phyloP scores from a whole-genome alignment of 2,888 invertebrate genomes.

The Mesorhabditis spiculigera region DNA sequence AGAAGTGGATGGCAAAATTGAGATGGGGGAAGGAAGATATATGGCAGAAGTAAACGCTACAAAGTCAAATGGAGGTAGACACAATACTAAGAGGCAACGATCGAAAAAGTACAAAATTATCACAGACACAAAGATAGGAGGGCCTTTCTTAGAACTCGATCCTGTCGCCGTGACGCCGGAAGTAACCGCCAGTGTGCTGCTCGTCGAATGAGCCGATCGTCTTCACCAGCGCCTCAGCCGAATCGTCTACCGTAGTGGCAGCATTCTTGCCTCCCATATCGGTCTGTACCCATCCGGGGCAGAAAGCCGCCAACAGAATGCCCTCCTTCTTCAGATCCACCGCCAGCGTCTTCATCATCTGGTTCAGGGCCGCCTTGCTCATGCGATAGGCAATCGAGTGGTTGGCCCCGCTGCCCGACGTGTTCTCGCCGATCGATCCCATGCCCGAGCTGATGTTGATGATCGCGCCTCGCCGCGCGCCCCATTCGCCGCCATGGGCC shows the following conservation, averaged over 20 bases:
- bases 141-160: background rate
- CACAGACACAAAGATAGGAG: too few relatives aligned
- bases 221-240: background rate
- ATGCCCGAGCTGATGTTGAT: constrained; percentile 14
- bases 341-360: constrained; percentile 20
- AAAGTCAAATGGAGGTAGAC: too few relatives aligned
- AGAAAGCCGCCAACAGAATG: constrained; percentile 17
- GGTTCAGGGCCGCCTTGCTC: constrained; percentile 22
- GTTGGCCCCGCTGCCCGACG: constrained; percentile 3
- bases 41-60: too few relatives aligned
- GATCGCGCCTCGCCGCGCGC: constrained; percentile 10
- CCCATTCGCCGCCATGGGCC: background rate
- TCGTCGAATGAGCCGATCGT: background rate
- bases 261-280: constrained; percentile 33
- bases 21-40: too few relatives aligned
- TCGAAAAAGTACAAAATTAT: too few relatives aligned
- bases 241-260: constrained; percentile 6
- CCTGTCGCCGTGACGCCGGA: background rate
- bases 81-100: too few relatives aligned
- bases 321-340: constrained; percentile 11
- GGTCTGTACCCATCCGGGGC: constrained; percentile 30
- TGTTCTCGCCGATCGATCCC: constrained; percentile 13
- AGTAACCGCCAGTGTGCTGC: background rate
- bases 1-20: too few relatives aligned
- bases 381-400: constrained; percentile 1